phyloP scores from a whole-genome alignment of 2,113 vertebrate genomes.

The Ibidorhyncha struthersii region DNA sequence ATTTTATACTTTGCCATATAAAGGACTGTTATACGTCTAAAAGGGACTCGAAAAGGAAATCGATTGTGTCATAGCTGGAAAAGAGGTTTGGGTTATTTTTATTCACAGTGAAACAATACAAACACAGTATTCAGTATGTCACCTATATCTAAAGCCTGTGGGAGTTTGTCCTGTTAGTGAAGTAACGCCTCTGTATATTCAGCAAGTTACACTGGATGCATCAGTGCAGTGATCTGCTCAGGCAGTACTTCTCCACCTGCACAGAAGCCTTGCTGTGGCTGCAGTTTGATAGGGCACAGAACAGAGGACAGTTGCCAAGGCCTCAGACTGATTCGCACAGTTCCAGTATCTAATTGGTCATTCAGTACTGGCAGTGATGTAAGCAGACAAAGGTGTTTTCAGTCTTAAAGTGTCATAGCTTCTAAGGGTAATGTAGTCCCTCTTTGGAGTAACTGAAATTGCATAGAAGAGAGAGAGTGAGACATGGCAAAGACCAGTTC shows the following conservation, averaged over 20 bases:
- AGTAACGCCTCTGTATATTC: neutral
- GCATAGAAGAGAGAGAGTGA: neutral
- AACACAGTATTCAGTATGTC: neutral
- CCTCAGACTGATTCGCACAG: neutral
- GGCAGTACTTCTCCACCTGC: neutral
- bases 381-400: neutral
- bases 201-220: neutral
- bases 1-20: neutral
- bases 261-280: neutral
- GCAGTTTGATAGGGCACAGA: neutral
- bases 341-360: neutral
- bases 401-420: neutral
- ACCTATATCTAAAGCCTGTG: neutral
- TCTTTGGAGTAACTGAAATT: neutral
- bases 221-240: neutral
- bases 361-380: neutral
- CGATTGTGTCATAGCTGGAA: neutral
- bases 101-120: neutral
- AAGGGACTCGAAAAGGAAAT: neutral
- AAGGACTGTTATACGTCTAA: neutral
- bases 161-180: neutral
- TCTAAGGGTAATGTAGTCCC: neutral
- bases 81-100: neutral
- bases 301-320: neutral
- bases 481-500: neutral